Percentiles rank a stretch among this genome's conserved stretches.
Conservation (phyloP, 2,888 invertebrate genomes). For the Cerastoderma edule region DNA sequence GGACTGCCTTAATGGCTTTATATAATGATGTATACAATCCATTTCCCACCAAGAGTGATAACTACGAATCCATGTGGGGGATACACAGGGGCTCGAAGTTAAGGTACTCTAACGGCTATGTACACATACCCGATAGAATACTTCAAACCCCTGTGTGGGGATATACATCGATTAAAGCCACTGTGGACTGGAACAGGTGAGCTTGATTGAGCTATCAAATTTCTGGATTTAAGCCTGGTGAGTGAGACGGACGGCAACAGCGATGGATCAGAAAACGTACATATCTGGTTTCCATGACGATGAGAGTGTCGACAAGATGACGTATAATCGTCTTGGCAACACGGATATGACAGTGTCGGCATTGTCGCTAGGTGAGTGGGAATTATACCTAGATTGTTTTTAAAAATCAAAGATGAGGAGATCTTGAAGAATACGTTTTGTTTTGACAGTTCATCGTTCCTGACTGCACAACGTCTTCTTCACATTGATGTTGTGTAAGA, state of each 20-base stretch:
- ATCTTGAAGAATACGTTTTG: not conserved
- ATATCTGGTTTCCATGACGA: constrained; percentile 72
- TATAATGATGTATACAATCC: no score
- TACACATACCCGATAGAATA: no score
- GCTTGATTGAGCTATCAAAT: no score
- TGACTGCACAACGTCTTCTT: not conserved
- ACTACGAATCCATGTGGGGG: no score
- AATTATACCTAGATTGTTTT: not conserved
- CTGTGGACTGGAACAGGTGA: no score
- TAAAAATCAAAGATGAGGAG: not conserved
- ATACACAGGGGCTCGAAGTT: no score
- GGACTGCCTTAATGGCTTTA: no score
- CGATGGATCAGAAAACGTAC: constrained; percentile 62
- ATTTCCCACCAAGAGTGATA: no score
- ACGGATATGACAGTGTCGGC: constrained; percentile 94
- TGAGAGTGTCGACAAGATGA: constrained; percentile 87
- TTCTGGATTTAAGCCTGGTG: no score
- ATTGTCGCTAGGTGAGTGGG: constrained; percentile 89
- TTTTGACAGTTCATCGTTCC: not conserved
- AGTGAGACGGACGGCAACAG: not conserved
- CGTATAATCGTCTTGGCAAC: constrained; percentile 89
- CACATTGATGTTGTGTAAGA: not conserved
- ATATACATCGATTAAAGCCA: no score
- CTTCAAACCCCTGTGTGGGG: no score
- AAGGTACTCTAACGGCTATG: no score